phyloP scores from a whole-genome alignment of 2,113 vertebrate genomes.

The Brachypodius melanocephalos region DNA sequence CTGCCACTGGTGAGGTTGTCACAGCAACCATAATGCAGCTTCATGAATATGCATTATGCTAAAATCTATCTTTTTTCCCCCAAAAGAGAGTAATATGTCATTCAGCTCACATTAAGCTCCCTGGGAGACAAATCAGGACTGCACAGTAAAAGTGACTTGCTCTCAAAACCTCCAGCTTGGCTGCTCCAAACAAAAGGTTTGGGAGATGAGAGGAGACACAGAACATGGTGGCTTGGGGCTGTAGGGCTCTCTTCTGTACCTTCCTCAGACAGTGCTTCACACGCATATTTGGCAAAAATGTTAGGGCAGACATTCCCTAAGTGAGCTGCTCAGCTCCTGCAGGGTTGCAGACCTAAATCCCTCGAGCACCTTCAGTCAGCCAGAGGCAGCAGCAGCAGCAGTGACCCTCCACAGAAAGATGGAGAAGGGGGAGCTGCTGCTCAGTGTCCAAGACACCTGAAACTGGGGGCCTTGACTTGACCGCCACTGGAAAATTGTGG shows the following conservation, averaged over 20 bases:
- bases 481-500: not conserved
- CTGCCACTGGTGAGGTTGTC: slow-evolving; percentile 21
- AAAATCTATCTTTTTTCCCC: not conserved
- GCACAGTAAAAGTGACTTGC: not conserved
- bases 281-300: not conserved
- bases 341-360: not conserved
- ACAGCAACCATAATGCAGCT: slow-evolving; percentile 40
- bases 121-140: not conserved
- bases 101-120: slow-evolving; percentile 6
- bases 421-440: not conserved
- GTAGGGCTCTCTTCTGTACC: not conserved
- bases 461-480: not conserved
- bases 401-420: rapidly evolving
- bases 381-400: not conserved
- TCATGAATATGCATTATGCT: slow-evolving; percentile 21
- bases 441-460: not conserved
- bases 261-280: not conserved
- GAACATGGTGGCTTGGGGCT: rapidly evolving
- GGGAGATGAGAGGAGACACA: not conserved
- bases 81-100: not conserved
- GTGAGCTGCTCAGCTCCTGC: not conserved
- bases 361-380: not conserved
- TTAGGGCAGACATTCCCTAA: not conserved
- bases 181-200: not conserved
- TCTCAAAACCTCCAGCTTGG: not conserved